A percentile compares a stretch with the other conserved stretches of the same genome.
Evolutionary conservation across 37 sponge, comb jelly and placozoan species (phyloP).

Genomic region (Beroe forskalii): DNA sequence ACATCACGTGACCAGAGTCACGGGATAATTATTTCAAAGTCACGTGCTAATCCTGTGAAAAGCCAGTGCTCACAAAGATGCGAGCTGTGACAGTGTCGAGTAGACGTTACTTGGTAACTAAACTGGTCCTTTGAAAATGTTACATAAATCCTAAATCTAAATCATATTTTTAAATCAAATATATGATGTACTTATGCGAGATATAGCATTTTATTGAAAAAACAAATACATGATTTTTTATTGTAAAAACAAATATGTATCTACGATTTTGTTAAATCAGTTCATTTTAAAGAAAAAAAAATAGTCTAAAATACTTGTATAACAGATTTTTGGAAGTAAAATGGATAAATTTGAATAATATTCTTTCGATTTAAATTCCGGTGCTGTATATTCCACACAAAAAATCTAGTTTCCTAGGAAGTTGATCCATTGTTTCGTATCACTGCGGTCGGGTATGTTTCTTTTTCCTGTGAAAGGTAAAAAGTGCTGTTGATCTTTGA

Average conservation of each 20-base stretch:
- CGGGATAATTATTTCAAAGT: background rate
- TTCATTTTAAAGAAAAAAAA: background rate
- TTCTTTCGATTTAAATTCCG: too few relatives aligned
- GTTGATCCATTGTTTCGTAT: conserved; percentile 53
- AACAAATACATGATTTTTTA: background rate
- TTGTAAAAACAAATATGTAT: background rate
- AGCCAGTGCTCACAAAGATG: too few relatives aligned
- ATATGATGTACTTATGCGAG: background rate
- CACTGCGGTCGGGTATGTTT: background rate
- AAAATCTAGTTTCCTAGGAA: conserved; percentile 49
- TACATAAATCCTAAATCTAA: background rate
- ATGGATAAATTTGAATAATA: too few relatives aligned
- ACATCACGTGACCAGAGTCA: background rate
- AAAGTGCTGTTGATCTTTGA: too few relatives aligned
- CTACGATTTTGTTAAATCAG: background rate
- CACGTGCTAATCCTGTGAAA: background rate
- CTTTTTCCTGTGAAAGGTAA: conserved; percentile 1
- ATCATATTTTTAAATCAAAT: background rate
- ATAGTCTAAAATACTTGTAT: background rate
- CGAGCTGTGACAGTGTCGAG: conserved; percentile 29
- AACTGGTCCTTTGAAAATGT: conserved; percentile 49
- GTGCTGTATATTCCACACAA: too few relatives aligned
- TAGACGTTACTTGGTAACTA: conserved; percentile 37
- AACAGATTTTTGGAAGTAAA: too few relatives aligned
- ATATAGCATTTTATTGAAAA: conserved; percentile 14